These are phyloP conservation scores for Andricus grossulariae DNA, from an alignment of 1,140 invertebrate genomes.

Conservation along the genomic window DNA sequence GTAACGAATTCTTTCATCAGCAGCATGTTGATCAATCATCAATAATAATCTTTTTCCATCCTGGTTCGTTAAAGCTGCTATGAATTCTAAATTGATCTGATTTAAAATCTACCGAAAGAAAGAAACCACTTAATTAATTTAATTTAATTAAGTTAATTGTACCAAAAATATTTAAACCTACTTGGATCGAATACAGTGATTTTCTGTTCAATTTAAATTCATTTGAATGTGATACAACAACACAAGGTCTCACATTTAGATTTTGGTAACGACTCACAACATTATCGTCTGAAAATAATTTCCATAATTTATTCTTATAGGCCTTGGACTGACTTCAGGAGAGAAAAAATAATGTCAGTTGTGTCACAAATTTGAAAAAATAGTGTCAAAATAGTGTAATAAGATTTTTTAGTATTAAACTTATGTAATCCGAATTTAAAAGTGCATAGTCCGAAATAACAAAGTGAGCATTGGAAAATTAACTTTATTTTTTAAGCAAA, in stretches of 20 bases:
- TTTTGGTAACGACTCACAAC: conserved; percentile 42
- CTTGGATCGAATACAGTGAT: conserved; percentile 52
- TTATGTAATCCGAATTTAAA: too few relatives aligned
- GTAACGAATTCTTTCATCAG: conserved; percentile 73
- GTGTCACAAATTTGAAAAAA: too few relatives aligned
- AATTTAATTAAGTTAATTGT: conserved; percentile 8
- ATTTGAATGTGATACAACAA: conserved; percentile 38
- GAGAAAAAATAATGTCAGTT: too few relatives aligned
- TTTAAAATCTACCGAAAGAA: conserved; percentile 61
- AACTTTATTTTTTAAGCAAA: too few relatives aligned
- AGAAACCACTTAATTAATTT: conserved; percentile 2
- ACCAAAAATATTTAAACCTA: conserved; percentile 47
- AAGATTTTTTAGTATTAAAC: too few relatives aligned
- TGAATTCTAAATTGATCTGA: conserved; percentile 71
- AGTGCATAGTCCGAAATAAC: too few relatives aligned
- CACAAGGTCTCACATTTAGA: conserved; percentile 51
- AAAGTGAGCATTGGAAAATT: too few relatives aligned
- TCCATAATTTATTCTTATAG: not conserved
- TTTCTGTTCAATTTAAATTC: conserved; percentile 59
- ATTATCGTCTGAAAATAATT: conserved; percentile 42
- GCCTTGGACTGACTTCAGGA: too few relatives aligned
- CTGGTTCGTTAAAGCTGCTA: conserved; percentile 60
- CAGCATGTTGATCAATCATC: conserved; percentile 73
- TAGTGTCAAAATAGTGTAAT: too few relatives aligned
- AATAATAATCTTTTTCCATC: conserved; percentile 62